A percentile compares a stretch with the other conserved stretches of the same genome.
These are phyloP conservation scores for Crotalus viridis DNA, from an alignment of 2,113 vertebrate genomes.

Conservation along the genomic window DNA sequence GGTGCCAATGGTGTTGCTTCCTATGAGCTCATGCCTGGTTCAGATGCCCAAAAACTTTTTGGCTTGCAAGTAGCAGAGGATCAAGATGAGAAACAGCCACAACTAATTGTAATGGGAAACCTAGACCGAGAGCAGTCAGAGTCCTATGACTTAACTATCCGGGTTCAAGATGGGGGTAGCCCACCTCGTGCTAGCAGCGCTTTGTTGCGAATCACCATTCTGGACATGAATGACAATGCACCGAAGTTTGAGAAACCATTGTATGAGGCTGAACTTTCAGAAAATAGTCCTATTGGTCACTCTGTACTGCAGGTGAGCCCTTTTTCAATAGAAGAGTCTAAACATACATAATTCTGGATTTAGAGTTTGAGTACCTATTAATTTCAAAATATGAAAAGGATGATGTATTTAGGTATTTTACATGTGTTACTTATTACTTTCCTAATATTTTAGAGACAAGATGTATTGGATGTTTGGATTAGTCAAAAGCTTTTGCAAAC, in stretches of 20 bases:
- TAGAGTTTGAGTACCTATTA: not conserved
- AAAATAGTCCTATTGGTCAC: constrained; percentile 91
- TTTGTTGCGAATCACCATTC: constrained; percentile 88
- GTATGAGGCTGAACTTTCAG: constrained; percentile 87
- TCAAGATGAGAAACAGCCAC: constrained; percentile 87
- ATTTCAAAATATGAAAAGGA: constrained; percentile 8
- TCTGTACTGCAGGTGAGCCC: constrained; percentile 90
- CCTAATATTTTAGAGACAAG: not conserved
- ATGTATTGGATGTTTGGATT: not conserved
- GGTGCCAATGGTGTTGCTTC: constrained; percentile 88
- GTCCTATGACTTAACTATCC: constrained; percentile 94
- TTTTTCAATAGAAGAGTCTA: not conserved
- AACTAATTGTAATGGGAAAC: constrained; percentile 92
- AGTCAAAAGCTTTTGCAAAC: not conserved
- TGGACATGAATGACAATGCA: constrained; percentile 92
- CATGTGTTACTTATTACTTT: not conserved
- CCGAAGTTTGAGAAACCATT: constrained; percentile 88
- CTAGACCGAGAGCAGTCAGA: constrained; percentile 93
- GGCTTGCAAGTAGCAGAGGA: constrained; percentile 90
- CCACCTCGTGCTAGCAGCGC: constrained; percentile 87
- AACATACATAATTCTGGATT: not conserved
- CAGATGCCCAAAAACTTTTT: constrained; percentile 86
- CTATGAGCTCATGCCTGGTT: constrained; percentile 83
- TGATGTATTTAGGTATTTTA: not conserved
- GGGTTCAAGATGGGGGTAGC: constrained; percentile 89